Evolutionary conservation across 2,797 vertebrate genomes (phyloP).

Genomic region (Simalia tracyae): DNA sequence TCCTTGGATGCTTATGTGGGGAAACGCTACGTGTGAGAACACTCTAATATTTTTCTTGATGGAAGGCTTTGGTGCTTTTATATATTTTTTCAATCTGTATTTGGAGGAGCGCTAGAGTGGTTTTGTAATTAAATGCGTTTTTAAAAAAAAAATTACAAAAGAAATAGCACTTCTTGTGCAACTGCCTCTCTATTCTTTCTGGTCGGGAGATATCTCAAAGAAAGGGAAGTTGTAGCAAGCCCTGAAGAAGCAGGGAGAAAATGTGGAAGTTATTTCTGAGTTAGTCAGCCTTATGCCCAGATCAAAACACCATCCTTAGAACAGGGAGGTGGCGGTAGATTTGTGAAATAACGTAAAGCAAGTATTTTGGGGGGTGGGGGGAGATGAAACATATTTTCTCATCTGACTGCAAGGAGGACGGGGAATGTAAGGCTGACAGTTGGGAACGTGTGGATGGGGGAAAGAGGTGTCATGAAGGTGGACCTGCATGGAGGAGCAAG

Average conservation of each 20-base stretch:
- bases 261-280: not conserved
- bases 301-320: not conserved
- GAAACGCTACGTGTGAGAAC: too few species aligned
- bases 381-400: not conserved
- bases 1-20: not conserved
- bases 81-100: not conserved
- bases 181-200: not conserved
- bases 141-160: not conserved
- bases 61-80: not conserved
- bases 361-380: not conserved
- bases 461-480: not conserved
- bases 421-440: not conserved
- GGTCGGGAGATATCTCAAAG: not conserved
- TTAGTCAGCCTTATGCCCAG: not conserved
- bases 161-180: conserved; percentile 23
- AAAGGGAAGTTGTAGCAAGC: conserved; percentile 11
- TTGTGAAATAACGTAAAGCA: not conserved
- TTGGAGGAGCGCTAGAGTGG: not conserved
- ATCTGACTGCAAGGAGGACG: not conserved
- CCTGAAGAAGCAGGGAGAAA: not conserved
- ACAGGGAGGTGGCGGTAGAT: not conserved
- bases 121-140: conserved; percentile 20
- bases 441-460: not conserved
- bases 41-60: not conserved
- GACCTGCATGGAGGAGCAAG: not conserved